phyloP scores from a whole-genome alignment of 2,888 invertebrate genomes.

The Heliconius sara region DNA sequence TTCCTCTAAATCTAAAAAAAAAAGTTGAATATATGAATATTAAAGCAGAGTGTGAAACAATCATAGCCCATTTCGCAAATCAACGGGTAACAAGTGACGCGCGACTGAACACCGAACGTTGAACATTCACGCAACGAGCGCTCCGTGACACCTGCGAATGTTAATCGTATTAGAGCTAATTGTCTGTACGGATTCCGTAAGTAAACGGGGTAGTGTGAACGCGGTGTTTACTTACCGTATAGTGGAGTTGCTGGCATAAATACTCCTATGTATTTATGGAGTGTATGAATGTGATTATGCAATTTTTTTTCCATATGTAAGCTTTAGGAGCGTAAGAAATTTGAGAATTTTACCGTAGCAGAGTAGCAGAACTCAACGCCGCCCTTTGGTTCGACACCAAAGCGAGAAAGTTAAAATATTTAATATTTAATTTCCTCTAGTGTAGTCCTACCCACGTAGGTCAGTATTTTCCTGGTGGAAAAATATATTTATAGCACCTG shows the following conservation, averaged over 20 bases:
- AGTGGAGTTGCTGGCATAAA: slow-evolving; percentile 43
- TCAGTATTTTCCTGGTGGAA: too few relatives aligned
- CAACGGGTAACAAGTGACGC: slow-evolving; percentile 48
- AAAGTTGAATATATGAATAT: background rate
- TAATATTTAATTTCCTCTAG: too few relatives aligned
- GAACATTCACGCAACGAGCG: slow-evolving; percentile 55
- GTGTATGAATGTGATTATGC: background rate
- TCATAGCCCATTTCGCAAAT: slow-evolving; percentile 45
- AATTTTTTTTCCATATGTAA: background rate
- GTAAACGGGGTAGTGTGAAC: slow-evolving; percentile 72
- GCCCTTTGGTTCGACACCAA: too few relatives aligned
- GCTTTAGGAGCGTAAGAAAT: background rate
- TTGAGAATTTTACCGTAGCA: too few relatives aligned
- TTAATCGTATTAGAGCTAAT: slow-evolving; percentile 82
- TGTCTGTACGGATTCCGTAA: slow-evolving; percentile 80
- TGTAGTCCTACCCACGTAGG: too few relatives aligned
- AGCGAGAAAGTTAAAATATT: too few relatives aligned
- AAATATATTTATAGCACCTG: too few relatives aligned
- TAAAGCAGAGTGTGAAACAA: slow-evolving; percentile 41
- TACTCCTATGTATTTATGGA: too few relatives aligned
- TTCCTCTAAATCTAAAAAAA: background rate
- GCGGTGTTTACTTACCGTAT: slow-evolving; percentile 63
- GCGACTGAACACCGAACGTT: slow-evolving; percentile 45
- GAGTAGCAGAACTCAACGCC: too few relatives aligned
- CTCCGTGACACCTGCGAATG: slow-evolving; percentile 68